Conservation (phyloP, 2,797 vertebrate species). For the Phyllotis vaccarum region DNA sequence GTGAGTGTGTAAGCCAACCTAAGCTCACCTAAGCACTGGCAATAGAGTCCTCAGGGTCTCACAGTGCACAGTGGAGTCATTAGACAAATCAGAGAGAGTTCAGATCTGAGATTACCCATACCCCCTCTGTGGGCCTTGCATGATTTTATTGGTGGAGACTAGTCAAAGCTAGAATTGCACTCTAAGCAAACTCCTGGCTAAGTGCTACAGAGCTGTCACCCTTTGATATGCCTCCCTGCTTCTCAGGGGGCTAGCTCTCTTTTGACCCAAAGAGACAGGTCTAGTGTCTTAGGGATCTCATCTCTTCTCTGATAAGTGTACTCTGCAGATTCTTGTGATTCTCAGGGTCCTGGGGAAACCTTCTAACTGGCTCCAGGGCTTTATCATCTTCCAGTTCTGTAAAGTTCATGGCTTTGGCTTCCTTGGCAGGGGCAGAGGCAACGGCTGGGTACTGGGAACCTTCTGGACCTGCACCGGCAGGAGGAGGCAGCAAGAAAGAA, state of each 20-base stretch:
- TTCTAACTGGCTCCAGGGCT: accelerated
- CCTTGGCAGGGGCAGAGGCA: slow-evolving; percentile 75
- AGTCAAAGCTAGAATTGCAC: too few relatives aligned
- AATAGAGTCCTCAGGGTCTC: neutral
- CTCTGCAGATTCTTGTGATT: neutral
- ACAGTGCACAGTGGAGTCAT: accelerated
- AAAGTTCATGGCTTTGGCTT: neutral
- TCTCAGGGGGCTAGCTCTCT: neutral
- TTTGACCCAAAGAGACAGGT: neutral
- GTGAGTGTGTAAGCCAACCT: accelerated
- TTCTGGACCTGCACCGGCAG: slow-evolving; percentile 87
- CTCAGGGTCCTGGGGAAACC: neutral
- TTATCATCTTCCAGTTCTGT: accelerated
- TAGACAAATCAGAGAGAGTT: neutral
- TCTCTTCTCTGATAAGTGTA: neutral
- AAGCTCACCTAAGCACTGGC: accelerated
- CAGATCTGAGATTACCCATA: neutral
- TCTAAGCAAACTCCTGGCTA: accelerated
- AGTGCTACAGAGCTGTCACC: too few relatives aligned
- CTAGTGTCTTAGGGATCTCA: accelerated
- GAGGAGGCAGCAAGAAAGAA: slow-evolving; percentile 90
- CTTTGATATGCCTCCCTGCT: neutral
- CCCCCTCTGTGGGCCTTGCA: accelerated
- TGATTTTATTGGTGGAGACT: neutral
- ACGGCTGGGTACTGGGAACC: slow-evolving; percentile 84